These are phyloP conservation scores for Myotis brandtii DNA, from an alignment of 2,113 vertebrate species.

Conservation along the genomic window DNA sequence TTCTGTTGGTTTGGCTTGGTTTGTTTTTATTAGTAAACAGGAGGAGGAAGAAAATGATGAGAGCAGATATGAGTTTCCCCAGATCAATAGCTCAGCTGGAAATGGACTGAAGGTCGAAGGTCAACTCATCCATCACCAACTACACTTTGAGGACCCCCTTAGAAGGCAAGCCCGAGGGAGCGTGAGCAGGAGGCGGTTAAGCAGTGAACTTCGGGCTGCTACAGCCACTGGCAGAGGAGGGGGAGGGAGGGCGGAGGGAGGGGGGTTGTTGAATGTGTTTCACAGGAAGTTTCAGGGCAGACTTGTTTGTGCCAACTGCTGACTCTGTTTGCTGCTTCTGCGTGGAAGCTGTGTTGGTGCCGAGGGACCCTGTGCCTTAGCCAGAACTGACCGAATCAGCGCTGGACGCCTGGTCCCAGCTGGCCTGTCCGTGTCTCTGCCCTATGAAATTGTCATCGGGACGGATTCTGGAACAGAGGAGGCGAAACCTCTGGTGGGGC, in stretches of 20 bases:
- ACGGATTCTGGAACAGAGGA: not conserved
- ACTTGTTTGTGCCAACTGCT: not conserved
- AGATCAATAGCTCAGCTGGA: not conserved
- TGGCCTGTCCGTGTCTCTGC: accelerated
- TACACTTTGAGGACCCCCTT: accelerated
- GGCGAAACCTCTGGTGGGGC: not conserved
- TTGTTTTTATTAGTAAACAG: not conserved
- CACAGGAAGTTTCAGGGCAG: not conserved
- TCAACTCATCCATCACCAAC: not conserved
- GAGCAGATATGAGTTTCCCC: not conserved
- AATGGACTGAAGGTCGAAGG: not conserved
- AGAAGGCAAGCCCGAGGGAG: not conserved
- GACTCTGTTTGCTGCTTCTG: not conserved
- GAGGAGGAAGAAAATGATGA: not conserved
- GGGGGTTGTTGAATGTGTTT: not conserved
- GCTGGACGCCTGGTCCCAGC: not conserved
- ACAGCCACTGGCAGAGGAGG: not conserved
- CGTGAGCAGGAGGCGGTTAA: not conserved
- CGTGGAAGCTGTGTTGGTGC: accelerated
- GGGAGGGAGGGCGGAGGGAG: no score
- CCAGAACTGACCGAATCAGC: not conserved
- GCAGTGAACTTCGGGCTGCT: not conserved
- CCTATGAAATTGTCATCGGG: accelerated
- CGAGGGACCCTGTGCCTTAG: no score
- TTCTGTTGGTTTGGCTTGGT: not conserved